Conservation (phyloP, 2,888 invertebrate genomes). For the Athrips mouffetella region DNA sequence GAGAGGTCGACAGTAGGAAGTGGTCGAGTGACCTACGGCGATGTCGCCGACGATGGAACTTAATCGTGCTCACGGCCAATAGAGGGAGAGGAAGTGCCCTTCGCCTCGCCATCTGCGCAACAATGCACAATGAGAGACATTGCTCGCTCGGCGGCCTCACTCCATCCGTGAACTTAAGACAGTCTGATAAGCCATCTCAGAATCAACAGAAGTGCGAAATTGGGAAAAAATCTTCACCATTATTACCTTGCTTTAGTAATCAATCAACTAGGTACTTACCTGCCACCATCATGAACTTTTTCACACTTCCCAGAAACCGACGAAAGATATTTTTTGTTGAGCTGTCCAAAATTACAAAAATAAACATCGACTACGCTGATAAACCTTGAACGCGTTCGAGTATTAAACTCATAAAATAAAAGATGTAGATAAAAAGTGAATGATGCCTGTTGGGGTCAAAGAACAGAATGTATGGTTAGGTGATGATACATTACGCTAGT, state of each 20-base stretch:
- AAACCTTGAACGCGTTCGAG: constrained; percentile 36
- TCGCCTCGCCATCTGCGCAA: constrained; percentile 53
- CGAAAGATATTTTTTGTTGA: constrained; percentile 2
- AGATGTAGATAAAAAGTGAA: constrained; percentile 40
- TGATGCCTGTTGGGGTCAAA: constrained; percentile 36
- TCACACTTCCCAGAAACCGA: constrained; percentile 9
- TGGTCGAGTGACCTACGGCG: constrained; percentile 23
- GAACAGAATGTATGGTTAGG: constrained; percentile 27
- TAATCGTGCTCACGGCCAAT: constrained; percentile 53
- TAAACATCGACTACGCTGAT: constrained; percentile 30
- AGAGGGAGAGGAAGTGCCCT: constrained; percentile 66
- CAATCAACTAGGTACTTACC: neutral
- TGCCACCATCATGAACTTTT: neutral
- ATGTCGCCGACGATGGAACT: constrained; percentile 37
- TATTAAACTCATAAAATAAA: constrained; percentile 35
- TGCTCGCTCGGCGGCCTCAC: constrained; percentile 33
- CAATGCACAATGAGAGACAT: constrained; percentile 68
- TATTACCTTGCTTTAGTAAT: neutral
- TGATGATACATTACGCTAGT: constrained; percentile 15
- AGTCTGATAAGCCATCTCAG: neutral
- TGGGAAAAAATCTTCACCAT: no score
- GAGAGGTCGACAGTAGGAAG: constrained; percentile 21
- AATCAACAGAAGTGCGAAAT: no score
- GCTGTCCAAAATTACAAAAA: constrained; percentile 20
- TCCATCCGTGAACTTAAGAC: constrained; percentile 53